These are phyloP conservation scores for Actinia equina DNA, from an alignment of 64 coral and sea anemone genomes.

Conservation along the genomic window DNA sequence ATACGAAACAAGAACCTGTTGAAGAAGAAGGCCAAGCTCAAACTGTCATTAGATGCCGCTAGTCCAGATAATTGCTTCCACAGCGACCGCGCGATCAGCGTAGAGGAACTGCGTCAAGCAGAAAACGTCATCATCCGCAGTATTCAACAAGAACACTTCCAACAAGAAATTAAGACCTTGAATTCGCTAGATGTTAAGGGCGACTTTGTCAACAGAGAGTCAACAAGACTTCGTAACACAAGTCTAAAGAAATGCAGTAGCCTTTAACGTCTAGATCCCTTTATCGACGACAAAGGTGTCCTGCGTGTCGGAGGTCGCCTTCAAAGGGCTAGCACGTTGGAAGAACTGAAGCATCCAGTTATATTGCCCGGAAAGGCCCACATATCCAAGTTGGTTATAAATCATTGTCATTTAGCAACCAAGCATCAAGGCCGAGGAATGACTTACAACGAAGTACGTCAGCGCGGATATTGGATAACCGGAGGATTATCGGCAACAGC, in stretches of 20 bases:
- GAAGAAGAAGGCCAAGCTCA: too few relatives aligned
- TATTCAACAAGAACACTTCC: not conserved
- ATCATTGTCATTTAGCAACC: too few relatives aligned
- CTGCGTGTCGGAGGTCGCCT: conserved; percentile 35
- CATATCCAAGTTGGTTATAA: not conserved
- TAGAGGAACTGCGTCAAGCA: not conserved
- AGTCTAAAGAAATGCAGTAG: conserved; percentile 31
- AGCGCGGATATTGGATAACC: too few relatives aligned
- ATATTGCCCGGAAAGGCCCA: conserved; percentile 19
- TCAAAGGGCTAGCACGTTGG: not conserved
- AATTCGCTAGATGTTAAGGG: not conserved
- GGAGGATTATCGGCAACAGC: too few relatives aligned
- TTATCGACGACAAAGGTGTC: conserved; percentile 11
- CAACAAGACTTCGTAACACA: not conserved
- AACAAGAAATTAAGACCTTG: not conserved
- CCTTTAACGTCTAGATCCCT: conserved; percentile 27
- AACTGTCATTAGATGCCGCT: too few relatives aligned
- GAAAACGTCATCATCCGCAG: conserved; percentile 12
- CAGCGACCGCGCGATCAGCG: too few relatives aligned
- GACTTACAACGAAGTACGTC: too few relatives aligned
- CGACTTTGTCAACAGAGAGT: not conserved
- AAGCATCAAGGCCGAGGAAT: too few relatives aligned
- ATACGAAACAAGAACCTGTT: not conserved
- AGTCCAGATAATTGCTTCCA: too few relatives aligned
- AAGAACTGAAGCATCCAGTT: conserved; percentile 6